Evolutionary conservation across 2,113 vertebrate genomes (phyloP).

Genomic region (Campylorhamphus procurvoides): DNA sequence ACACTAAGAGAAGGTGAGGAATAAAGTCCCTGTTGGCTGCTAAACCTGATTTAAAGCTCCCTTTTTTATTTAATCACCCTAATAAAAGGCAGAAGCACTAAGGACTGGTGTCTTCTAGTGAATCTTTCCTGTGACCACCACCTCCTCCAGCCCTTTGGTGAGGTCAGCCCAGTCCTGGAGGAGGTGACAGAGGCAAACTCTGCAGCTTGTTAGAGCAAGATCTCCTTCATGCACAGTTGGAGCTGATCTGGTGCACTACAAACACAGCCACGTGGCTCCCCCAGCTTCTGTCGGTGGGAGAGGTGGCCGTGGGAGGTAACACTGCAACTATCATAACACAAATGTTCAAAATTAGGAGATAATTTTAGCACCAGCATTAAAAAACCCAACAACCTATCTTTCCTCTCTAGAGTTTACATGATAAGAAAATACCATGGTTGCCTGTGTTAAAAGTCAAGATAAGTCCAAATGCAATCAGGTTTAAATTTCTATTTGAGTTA

Average conservation of each 20-base stretch:
- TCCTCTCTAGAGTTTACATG: not conserved
- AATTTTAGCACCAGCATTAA: not conserved
- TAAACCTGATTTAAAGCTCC: not conserved
- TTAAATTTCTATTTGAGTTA: not conserved
- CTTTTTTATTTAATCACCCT: not conserved
- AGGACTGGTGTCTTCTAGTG: not conserved
- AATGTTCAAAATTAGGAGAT: not conserved
- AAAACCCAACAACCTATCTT: not conserved
- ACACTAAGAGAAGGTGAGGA: fast-evolving
- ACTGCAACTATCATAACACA: not conserved
- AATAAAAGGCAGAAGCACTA: not conserved
- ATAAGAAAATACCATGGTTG: not conserved
- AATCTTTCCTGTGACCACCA: not conserved
- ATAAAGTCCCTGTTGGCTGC: not conserved
- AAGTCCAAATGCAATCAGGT: not conserved
- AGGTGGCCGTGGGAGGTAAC: not conserved
- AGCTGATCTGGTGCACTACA: not conserved
- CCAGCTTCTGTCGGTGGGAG: not conserved
- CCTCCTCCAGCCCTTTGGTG: not conserved
- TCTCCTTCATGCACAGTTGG: not conserved
- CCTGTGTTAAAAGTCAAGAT: not conserved
- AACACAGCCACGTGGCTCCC: not conserved
- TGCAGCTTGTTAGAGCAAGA: not conserved
- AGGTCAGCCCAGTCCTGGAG: not conserved
- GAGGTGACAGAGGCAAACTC: not conserved